These are phyloP conservation scores for Gymnocypris eckloni DNA, from an alignment of 2,797 vertebrate species.

Conservation along the genomic window DNA sequence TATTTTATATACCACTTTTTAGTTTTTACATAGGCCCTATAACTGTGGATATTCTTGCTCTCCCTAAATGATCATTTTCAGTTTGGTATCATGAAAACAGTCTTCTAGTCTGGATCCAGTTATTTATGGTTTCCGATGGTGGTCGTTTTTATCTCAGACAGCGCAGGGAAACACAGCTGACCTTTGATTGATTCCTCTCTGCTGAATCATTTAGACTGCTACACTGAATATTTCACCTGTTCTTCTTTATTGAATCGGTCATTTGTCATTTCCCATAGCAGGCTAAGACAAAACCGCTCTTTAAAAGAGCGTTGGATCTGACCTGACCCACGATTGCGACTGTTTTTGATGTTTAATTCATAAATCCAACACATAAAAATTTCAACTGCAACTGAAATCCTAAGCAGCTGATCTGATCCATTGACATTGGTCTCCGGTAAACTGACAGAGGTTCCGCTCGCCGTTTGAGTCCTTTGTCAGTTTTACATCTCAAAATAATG, in stretches of 20 bases:
- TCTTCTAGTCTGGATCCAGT: neutral
- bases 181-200: constrained; percentile 33
- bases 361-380: constrained; percentile 22
- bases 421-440: constrained; percentile 33
- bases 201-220: neutral
- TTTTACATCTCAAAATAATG: constrained; percentile 19
- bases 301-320: constrained; percentile 11
- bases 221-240: constrained; percentile 24
- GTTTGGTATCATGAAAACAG: neutral
- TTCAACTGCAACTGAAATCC: constrained; percentile 4
- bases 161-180: constrained; percentile 17
- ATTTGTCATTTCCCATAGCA: constrained; percentile 42
- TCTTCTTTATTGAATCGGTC: constrained; percentile 31
- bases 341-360: constrained; percentile 49
- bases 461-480: constrained; percentile 32
- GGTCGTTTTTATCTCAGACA: constrained; percentile 20
- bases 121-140: constrained; percentile 11
- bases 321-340: neutral
- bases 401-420: constrained; percentile 1
- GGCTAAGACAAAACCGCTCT: constrained; percentile 10
- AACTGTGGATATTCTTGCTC: neutral
- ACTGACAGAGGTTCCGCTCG: constrained; percentile 3
- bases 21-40: neutral
- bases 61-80: constrained; percentile 1
- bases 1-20: neutral